Evolutionary conservation across 2,797 vertebrate species (phyloP), one percentile per base, ranked within the genome.

Genomic region (Takifugu rubripes): DNA sequence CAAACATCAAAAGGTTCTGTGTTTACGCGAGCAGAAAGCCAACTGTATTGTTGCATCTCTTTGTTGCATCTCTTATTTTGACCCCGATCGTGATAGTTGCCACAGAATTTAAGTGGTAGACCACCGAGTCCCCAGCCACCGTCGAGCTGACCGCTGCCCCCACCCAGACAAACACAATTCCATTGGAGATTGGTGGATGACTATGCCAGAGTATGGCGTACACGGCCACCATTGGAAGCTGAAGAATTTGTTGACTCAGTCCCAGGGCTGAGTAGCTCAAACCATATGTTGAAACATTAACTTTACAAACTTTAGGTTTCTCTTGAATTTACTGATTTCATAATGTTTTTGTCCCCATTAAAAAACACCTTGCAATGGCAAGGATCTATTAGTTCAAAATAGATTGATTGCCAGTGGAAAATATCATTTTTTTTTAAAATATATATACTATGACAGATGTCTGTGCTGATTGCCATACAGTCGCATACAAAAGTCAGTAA

Each of bases 1-100:
- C 47, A 58, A 61, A 54, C 54, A 72, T 68, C 56, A 77, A 72
- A 40, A 76, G 44, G n/a, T 43, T 54, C 31, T 64, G 40, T 76
- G 56, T 83, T 82, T 74, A 61, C 50, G 36, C 57, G 44, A 64
- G 57, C 36, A 40, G 59, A 68, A 66, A 61, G 36, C 49, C 58
- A 56, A 68, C 49, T 53, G 54, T 76, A 69, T 78, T 74, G 77
- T 81, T 77, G 53, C 54, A 59, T 81, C 48, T 76, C 66, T 75
- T 76, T 21, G 21, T 21, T 77, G 52, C 54, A 59, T 81, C 48
- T 76, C 66, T 75, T 76, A 46, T 40, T 78, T 54, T 72, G 68
- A 78, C 76, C 66, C 64, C 42, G 64, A 77, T 81, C 69, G 16
- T 25, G 26, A 78, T 72, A 68, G 49, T 42, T 64, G 48, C 68